Conservation (phyloP, 1,140 invertebrate genomes). For the Cydia fagiglandana region DNA sequence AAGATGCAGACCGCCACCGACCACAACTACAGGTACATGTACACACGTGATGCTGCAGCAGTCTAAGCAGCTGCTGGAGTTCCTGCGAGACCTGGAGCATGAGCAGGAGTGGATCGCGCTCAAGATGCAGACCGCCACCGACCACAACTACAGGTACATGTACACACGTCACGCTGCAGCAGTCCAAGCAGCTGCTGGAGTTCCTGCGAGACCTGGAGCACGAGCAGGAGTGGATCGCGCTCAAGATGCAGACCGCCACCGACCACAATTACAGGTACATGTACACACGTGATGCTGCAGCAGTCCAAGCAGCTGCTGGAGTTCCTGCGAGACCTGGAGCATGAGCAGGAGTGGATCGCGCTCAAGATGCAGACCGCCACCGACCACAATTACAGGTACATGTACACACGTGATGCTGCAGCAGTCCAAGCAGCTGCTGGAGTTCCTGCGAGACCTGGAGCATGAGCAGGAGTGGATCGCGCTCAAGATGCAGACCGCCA, state of each 20-base stretch:
- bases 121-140: slow-evolving; percentile 94
- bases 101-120: slow-evolving; percentile 95
- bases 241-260: slow-evolving; percentile 94
- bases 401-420: slow-evolving; percentile 81
- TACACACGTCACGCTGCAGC: slow-evolving; percentile 82
- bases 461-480: slow-evolving; percentile 95
- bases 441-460: slow-evolving; percentile 92
- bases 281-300: slow-evolving; percentile 81
- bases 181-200: slow-evolving; percentile 90
- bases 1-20: slow-evolving; percentile 95
- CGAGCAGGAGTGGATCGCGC: slow-evolving; percentile 94
- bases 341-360: slow-evolving; percentile 94
- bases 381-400: slow-evolving; percentile 91
- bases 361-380: slow-evolving; percentile 95
- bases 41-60: slow-evolving; percentile 83
- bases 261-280: slow-evolving; percentile 92
- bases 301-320: slow-evolving; percentile 91
- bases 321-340: slow-evolving; percentile 92
- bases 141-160: slow-evolving; percentile 91
- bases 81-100: slow-evolving; percentile 92
- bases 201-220: slow-evolving; percentile 94
- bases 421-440: slow-evolving; percentile 90
- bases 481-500: slow-evolving; percentile 95
- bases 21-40: slow-evolving; percentile 90
- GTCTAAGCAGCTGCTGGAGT: slow-evolving; percentile 90